Evolutionary conservation across 2,797 vertebrate species (phyloP), one percentile per base, ranked within the genome.

Genomic region (Phylloscopus collybita): DNA sequence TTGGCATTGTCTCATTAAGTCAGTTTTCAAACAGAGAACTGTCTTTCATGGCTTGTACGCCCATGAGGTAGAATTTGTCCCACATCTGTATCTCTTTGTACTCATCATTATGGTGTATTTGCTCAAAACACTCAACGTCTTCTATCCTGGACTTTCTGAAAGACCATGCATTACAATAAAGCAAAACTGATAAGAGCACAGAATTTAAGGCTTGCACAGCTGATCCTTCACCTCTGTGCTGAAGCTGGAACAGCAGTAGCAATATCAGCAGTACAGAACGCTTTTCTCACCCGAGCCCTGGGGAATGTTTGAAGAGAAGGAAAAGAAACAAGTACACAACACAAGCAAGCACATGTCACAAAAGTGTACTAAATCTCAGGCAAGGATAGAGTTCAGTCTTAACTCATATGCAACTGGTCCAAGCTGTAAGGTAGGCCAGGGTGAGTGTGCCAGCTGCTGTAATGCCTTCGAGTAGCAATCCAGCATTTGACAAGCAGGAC

Each of bases 341-440:
- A 15, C 6, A 79, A 69, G n/a, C 3, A 75, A 72, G 13, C 19
- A 64, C 8, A 3, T 27, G 25, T 19, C 67, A 69, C n/a, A 59
- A 26, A 73, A 75, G 11, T 12, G 11, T 38, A 45, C 29, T 65
- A 81, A 78, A 86, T 54, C 38, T 88, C n/a, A 71, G 38, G 7
- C 9, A 74, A 64, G 26, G 5, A 65, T 1, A 76, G n/a, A 67
- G 40, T 57, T 78, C 16, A 45, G 22, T 65, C 22, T 67, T 75
- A 44, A 74, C 64, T 80, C 4, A 13, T 30, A 34, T 4, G 6
- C 26, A 53, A 45, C 15, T 61, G 4, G 27, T 44, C 10, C 51
- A 71, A 80, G 30, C 7, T 0, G 0, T 65, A 69, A 53, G 1
- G 0, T 89, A 45, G 29, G 10, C 10, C 26, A 50, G 16, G 15